Conservation (phyloP, 2,113 vertebrate species). For the Oxygymnocypris stewartii region DNA sequence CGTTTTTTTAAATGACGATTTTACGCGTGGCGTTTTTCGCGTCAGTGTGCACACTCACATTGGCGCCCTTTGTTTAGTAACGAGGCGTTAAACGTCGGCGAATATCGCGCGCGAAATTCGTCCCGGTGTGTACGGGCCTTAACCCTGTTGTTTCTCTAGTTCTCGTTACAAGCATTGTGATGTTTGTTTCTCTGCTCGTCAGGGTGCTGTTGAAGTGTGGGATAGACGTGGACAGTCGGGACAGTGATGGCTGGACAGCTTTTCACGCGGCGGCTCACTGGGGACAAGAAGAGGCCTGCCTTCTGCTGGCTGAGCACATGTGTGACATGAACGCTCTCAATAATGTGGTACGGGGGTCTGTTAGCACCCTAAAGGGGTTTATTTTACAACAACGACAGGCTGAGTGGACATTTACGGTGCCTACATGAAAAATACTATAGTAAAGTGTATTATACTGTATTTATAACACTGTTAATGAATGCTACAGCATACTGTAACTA, state of each 20-base stretch:
- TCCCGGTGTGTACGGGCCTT: no score
- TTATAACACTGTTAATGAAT: no score
- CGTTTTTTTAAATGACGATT: no score
- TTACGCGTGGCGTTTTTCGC: no score
- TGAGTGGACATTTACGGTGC: neutral
- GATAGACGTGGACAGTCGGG: conserved; percentile 73
- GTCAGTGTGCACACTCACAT: no score
- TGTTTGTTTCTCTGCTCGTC: neutral
- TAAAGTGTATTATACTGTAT: no score
- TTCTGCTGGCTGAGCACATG: conserved; percentile 74
- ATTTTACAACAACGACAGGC: neutral
- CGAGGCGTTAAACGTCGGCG: no score
- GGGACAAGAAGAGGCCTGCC: conserved; percentile 80
- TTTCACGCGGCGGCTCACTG: conserved; percentile 80
- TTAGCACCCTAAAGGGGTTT: neutral
- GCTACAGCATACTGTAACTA: no score
- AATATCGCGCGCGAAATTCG: no score
- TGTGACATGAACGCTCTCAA: conserved; percentile 77
- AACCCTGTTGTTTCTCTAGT: neutral
- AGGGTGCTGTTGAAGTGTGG: conserved; percentile 77
- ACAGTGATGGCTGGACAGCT: conserved; percentile 77
- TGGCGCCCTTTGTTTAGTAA: no score
- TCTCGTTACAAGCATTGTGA: neutral
- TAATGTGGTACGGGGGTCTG: conserved; percentile 70
- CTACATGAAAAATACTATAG: no score